Conservation (phyloP, 2,888 invertebrate genomes). For the Aphrophora alni region DNA sequence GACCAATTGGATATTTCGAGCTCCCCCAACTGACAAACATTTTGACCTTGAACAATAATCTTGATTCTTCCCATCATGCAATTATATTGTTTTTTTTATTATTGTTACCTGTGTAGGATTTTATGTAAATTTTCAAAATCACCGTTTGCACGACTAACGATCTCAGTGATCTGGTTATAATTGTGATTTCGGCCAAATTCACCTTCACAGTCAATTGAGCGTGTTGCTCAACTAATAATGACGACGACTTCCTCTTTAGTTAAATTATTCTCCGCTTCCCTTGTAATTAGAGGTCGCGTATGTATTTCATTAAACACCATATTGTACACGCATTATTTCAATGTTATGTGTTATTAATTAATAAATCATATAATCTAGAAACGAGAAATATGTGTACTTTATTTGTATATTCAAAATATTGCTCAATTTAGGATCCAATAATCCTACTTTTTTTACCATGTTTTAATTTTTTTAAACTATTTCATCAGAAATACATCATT, state of each 20-base stretch:
- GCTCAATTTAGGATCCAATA: too few species aligned
- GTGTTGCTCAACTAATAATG: not conserved
- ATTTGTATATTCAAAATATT: too few species aligned
- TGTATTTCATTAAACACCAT: too few species aligned
- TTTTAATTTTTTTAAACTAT: too few species aligned
- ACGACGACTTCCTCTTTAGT: not conserved
- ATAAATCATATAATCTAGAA: too few species aligned
- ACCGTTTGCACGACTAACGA: not conserved
- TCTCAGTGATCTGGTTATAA: not conserved
- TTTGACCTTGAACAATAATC: not conserved
- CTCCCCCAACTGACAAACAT: not conserved
- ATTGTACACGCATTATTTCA: too few species aligned
- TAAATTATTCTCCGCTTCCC: not conserved
- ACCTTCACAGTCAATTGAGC: conserved; percentile 6
- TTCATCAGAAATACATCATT: too few species aligned
- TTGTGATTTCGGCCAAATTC: not conserved
- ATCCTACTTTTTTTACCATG: too few species aligned
- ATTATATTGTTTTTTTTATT: not conserved
- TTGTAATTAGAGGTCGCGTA: not conserved
- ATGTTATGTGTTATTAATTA: too few species aligned
- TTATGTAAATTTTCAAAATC: not conserved
- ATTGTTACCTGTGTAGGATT: not conserved
- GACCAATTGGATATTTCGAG: not conserved
- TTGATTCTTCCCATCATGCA: not conserved
- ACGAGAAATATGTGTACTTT: too few species aligned